Evolutionary conservation across 2,888 invertebrate genomes (phyloP).

Genomic region (Acronicta alni): DNA sequence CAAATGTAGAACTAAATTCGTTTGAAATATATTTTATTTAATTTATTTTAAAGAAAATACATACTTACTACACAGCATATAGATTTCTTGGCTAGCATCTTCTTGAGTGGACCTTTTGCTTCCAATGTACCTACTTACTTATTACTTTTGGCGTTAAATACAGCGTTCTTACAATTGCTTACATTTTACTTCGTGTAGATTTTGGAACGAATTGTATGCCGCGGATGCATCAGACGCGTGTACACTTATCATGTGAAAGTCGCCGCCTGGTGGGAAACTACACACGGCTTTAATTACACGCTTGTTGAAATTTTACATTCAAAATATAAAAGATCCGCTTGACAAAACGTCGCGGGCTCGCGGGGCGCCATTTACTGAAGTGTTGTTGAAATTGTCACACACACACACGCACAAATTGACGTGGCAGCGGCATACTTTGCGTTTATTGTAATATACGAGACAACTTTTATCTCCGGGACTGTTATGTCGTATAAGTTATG

Average conservation of each 20-base stretch:
- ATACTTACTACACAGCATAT: background rate
- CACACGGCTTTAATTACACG: constrained; percentile 26
- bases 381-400: constrained; percentile 6
- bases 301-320: constrained; percentile 16
- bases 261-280: constrained; percentile 28
- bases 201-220: constrained; percentile 16
- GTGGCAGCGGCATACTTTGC: constrained; percentile 13
- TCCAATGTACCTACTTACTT: no score
- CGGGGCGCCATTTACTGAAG: background rate
- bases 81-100: background rate
- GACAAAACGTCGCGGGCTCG: constrained; percentile 1
- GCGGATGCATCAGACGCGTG: constrained; percentile 19
- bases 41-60: background rate
- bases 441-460: constrained; percentile 31
- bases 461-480: constrained; percentile 15
- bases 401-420: background rate
- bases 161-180: background rate
- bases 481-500: constrained; percentile 19
- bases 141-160: background rate
- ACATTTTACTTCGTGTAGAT: constrained; percentile 25
- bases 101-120: background rate
- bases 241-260: constrained; percentile 39
- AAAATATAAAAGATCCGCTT: constrained; percentile 13
- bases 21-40: no score
- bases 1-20: no score